phyloP scores from a whole-genome alignment of 2,113 vertebrate genomes.

The Corythoichthys haematopterus region DNA sequence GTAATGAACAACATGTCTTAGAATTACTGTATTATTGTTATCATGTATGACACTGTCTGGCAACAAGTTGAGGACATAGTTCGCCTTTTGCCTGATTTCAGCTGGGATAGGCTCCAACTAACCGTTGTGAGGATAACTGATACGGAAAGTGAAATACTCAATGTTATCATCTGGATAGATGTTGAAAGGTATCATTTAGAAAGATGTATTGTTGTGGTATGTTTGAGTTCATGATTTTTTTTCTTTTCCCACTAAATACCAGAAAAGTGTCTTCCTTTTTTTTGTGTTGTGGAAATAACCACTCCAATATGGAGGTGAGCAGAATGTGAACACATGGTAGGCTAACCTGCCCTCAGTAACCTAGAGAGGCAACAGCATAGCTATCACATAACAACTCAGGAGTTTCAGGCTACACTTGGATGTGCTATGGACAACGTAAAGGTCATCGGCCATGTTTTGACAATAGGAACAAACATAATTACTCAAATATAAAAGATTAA shows the following conservation, averaged over 20 bases:
- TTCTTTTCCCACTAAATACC: not conserved
- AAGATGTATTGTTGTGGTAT: no score
- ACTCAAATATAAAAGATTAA: not conserved
- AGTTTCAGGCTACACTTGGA: not conserved
- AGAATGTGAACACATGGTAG: slow-evolving; percentile 3
- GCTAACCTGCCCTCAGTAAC: not conserved
- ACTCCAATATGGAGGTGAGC: slow-evolving; percentile 1
- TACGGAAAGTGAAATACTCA: no score
- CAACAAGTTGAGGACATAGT: no score
- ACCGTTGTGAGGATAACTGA: no score
- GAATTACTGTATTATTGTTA: no score
- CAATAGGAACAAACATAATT: not conserved
- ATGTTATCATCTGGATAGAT: no score
- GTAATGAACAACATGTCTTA: no score
- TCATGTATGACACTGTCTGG: no score
- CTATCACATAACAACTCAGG: slow-evolving; percentile 15
- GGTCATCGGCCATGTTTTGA: not conserved
- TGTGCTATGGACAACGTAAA: slow-evolving; percentile 1
- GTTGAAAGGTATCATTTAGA: no score
- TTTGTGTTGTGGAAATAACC: not conserved
- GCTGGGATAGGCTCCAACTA: not conserved
- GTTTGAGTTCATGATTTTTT: no score
- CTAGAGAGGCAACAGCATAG: slow-evolving; percentile 1
- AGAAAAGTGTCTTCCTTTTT: not conserved
- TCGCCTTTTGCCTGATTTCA: no score